Evolutionary conservation across 2,113 vertebrate genomes (phyloP).

Genomic region (Syngnathus scovelli): DNA sequence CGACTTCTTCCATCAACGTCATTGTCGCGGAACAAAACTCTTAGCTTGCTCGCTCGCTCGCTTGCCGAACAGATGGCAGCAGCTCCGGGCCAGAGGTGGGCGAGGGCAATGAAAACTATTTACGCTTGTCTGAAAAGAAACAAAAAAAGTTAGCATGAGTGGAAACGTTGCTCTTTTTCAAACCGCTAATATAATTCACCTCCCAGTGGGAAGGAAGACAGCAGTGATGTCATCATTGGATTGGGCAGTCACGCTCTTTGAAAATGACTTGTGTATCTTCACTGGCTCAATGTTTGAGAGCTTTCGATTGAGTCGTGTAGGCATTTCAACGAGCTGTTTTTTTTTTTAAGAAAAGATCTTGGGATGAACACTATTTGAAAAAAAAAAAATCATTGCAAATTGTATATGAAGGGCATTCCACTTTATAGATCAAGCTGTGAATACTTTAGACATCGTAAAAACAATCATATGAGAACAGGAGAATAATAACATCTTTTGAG

Average conservation of each 20-base stretch:
- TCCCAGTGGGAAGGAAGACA: conserved; percentile 6
- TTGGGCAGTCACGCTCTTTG: conserved; percentile 3
- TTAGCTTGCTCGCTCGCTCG: conserved; percentile 20
- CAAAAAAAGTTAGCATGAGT: conserved; percentile 25
- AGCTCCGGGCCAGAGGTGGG: conserved; percentile 28
- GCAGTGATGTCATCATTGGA: conserved; percentile 36
- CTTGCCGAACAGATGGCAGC: conserved; percentile 49
- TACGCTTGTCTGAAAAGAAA: conserved; percentile 27
- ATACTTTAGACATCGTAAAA: not conserved
- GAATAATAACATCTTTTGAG: not conserved
- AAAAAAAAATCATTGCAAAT: no score
- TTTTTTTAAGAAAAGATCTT: not conserved
- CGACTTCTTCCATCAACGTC: conserved; percentile 27
- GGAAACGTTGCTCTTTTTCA: conserved; percentile 30
- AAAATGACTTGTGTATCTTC: conserved; percentile 9
- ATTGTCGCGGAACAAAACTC: conserved; percentile 26
- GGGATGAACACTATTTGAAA: not conserved
- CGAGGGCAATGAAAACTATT: conserved; percentile 39
- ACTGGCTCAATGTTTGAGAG: not conserved
- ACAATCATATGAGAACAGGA: not conserved
- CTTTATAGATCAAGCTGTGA: not conserved
- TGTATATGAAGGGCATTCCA: no score
- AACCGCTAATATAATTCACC: conserved; percentile 20
- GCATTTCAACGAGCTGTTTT: not conserved
- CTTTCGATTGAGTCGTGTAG: not conserved